Percentiles rank a stretch among this genome's conserved stretches.
Evolutionary conservation across 2,797 vertebrate species (phyloP).

Genomic region (Rhinoraja longicauda): DNA sequence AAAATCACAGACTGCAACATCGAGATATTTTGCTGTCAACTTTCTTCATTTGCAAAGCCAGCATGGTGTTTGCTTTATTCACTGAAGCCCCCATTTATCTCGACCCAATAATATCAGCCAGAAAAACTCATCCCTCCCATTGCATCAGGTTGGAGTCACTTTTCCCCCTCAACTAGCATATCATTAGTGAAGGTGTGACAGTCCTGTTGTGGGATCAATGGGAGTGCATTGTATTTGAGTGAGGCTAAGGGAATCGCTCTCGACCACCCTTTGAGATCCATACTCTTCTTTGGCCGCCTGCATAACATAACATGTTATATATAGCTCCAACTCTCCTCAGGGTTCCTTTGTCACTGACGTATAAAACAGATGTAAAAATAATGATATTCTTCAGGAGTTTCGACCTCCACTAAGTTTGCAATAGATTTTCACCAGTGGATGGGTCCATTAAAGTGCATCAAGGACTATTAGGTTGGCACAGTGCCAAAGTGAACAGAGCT

Average conservation of each 20-base stretch:
- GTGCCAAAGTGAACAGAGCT: too few relatives aligned
- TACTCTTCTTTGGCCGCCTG: not conserved
- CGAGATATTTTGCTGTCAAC: not conserved
- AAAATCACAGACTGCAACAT: not conserved
- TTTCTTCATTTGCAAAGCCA: not conserved
- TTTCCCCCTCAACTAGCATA: not conserved
- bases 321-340: not conserved
- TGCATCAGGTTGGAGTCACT: not conserved
- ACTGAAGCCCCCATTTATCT: not conserved
- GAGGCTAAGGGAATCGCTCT: not conserved
- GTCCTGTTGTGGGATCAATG: not conserved
- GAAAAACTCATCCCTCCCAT: not conserved
- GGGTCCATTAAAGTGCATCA: not conserved
- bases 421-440: not conserved
- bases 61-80: not conserved
- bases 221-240: not conserved
- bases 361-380: not conserved
- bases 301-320: not conserved
- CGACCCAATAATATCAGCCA: not conserved
- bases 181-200: not conserved
- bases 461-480: not conserved
- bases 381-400: not conserved
- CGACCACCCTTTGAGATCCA: not conserved
- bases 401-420: not conserved
- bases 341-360: not conserved